These are phyloP conservation scores for Meganola albula DNA, from an alignment of 2,888 invertebrate genomes.

Conservation along the genomic window DNA sequence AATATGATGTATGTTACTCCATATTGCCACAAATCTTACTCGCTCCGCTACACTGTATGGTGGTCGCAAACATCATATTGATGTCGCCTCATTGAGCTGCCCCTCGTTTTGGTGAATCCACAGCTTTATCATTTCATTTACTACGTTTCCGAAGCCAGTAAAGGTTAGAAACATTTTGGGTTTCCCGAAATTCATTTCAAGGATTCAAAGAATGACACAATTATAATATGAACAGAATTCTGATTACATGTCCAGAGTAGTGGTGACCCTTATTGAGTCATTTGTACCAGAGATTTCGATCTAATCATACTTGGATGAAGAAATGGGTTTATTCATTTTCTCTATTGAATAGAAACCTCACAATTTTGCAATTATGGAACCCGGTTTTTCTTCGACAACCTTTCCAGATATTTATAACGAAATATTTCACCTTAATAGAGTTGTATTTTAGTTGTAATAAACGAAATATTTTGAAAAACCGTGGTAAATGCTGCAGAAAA, in stretches of 20 bases:
- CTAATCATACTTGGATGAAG: slow-evolving; percentile 34
- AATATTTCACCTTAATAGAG: slow-evolving; percentile 20
- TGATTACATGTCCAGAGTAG: slow-evolving; percentile 39
- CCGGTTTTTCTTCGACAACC: slow-evolving; percentile 18
- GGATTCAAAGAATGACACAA: slow-evolving; percentile 29
- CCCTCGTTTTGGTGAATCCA: no score
- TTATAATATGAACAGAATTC: slow-evolving; percentile 31
- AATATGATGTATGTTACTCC: no score
- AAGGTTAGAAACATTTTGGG: slow-evolving; percentile 30
- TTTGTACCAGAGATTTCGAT: slow-evolving; percentile 29
- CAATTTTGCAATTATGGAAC: slow-evolving; percentile 26
- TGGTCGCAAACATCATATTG: no score
- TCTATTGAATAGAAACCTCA: slow-evolving; percentile 30
- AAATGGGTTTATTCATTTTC: slow-evolving; percentile 33
- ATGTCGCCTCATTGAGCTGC: no score
- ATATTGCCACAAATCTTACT: no score
- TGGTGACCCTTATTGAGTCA: slow-evolving; percentile 29
- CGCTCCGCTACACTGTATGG: no score
- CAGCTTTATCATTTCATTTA: slow-evolving; percentile 37
- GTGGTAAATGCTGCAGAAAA: slow-evolving; percentile 17
- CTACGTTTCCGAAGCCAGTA: slow-evolving; percentile 30
- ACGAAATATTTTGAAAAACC: slow-evolving; percentile 23
- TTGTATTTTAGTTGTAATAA: slow-evolving; percentile 21
- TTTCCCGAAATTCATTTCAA: slow-evolving; percentile 27
- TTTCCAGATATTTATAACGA: slow-evolving; percentile 18